phyloP scores from a whole-genome alignment of 2,113 vertebrate species.

The Vulpes vulpes region DNA sequence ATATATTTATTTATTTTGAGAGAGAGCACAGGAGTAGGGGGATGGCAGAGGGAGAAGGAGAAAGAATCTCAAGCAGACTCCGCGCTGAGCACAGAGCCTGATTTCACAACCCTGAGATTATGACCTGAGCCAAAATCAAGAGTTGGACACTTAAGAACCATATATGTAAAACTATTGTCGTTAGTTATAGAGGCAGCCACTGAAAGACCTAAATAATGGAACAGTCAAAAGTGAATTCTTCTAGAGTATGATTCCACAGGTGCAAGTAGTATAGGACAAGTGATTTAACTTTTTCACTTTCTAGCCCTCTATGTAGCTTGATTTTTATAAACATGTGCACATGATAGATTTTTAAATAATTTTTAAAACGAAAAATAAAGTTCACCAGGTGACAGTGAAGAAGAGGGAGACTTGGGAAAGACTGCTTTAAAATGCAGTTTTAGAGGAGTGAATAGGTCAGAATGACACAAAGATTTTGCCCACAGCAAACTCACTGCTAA shows the following conservation, averaged over 20 bases:
- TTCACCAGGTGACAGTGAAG: not conserved
- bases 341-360: not conserved
- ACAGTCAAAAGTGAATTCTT: not conserved
- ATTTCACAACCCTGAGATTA: not conserved
- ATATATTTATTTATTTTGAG: not conserved
- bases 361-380: constrained; percentile 51
- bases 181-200: not conserved
- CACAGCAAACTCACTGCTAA: not conserved
- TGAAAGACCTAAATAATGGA: constrained; percentile 16
- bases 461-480: not conserved
- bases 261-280: not conserved
- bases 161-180: not conserved
- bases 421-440: not conserved
- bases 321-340: not conserved
- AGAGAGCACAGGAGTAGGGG: not conserved
- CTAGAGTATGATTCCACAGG: not conserved
- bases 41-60: not conserved
- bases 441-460: not conserved
- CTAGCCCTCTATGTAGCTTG: not conserved
- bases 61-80: not conserved
- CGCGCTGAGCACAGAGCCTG: not conserved
- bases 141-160: not conserved
- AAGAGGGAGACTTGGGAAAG: not conserved
- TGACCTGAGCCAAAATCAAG: not conserved
- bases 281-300: not conserved